Evolutionary conservation across 2,113 vertebrate species (phyloP), one percentile per base, ranked within the genome.

Genomic region (Buteo buteo): DNA sequence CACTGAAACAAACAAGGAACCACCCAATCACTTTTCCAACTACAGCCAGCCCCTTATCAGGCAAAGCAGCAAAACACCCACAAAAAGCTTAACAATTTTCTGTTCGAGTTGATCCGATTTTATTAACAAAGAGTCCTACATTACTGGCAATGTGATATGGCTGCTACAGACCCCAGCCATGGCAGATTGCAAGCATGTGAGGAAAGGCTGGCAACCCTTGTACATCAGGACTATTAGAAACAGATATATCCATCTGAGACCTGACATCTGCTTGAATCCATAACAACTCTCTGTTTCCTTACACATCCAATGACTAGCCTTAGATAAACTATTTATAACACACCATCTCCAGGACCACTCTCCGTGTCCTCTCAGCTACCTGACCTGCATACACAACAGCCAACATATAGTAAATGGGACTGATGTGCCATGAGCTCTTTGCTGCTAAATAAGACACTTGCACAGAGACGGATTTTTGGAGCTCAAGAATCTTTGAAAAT

Each of bases 101-200:
- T n/a, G 21, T 72, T 71, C 8, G 1, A 29, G 15, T 29, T 40
- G 36, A 67, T 74, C 25, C 10, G 0, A 45, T 52, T 66, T 61
- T 24, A 45, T 61, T 82, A 61, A 26, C 3, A 7, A 6, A 14
- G 54, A 84, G 20, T 20, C 26, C 57, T 42, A 28, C 7, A 1
- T 59, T 20, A 22, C 32, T 7, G 54, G n/a, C 7, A 31, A 50
- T 0, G 3, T 2, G 29, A n/a, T 14, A 10, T 2, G 26, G 62
- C n/a, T 40, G 17, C 26, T 29, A 4, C 24, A 61, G 62, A 65
- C 13, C 45, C 31, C 49, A 66, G 50, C 25, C 54, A 4, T 2
- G 16, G n/a, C 31, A 49, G 52, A 11, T 1, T 5, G 29, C 20
- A 84, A 29, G 44, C 57, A 26, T 3, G 3, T 5, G 31, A 64